These are phyloP conservation scores for Oreonectes daqikongensis DNA, from an alignment of 2,797 vertebrate species.

Conservation along the genomic window DNA sequence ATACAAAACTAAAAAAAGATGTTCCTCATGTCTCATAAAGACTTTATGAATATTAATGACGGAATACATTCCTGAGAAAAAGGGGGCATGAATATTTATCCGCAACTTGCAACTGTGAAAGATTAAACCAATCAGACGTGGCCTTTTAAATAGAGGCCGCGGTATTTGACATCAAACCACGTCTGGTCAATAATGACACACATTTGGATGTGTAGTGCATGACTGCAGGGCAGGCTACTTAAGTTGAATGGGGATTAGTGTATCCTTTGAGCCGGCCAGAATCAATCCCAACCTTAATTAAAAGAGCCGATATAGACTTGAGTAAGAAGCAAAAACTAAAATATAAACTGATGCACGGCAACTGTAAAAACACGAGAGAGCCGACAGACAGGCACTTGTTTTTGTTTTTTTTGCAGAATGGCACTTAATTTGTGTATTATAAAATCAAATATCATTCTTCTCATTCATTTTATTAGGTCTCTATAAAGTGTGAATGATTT, in stretches of 20 bases:
- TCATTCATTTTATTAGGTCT: too few relatives aligned
- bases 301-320: conserved; percentile 26
- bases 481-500: neutral
- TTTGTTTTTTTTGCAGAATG: too few relatives aligned
- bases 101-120: neutral
- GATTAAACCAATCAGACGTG: conserved; percentile 24
- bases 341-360: neutral
- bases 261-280: conserved; percentile 38
- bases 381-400: too few relatives aligned
- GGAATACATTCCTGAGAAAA: conserved; percentile 4
- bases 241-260: conserved; percentile 42
- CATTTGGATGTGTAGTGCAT: conserved; percentile 25
- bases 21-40: neutral
- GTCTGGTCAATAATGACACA: conserved; percentile 46
- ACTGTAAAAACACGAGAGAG: neutral
- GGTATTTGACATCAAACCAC: conserved; percentile 40
- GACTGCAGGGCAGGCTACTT: conserved; percentile 39
- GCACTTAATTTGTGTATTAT: too few relatives aligned
- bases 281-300: conserved; percentile 55
- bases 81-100: conserved; percentile 37
- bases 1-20: too few relatives aligned
- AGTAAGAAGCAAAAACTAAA: neutral
- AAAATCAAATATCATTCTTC: too few relatives aligned
- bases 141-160: conserved; percentile 14
- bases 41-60: conserved; percentile 4